Evolutionary conservation across 2,797 vertebrate species (phyloP), one percentile per base, ranked within the genome.

Genomic region (Mallotus villosus): DNA sequence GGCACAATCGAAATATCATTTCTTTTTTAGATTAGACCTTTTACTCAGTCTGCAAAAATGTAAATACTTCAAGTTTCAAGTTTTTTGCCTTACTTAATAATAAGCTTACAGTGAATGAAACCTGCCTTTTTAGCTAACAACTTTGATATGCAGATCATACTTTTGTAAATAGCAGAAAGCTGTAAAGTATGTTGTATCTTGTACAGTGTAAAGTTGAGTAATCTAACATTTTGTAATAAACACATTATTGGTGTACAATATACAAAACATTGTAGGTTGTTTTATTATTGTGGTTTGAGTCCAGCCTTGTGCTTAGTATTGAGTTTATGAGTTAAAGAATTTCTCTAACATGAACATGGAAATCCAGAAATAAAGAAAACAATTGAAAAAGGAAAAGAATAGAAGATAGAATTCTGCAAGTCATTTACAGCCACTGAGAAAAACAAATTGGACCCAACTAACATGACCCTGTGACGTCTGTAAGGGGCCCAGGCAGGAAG

Each of bases 151-250:
- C 90, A 91, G 90, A 92, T 88, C 84, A 81, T 85, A 85, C 79
- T 76, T 90, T 89, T 93, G 92, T 93, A 93, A 89, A 92, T 90
- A 92, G 87, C 86, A 81, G 90, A 89, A 90, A 84, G 83, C 85
- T 91, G 85, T 89, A 90, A 89, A 90, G 83, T 86, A 88, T 90
- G 88, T 90, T 88, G 87, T 89, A 90, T 90, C 89, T 88, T 93
- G 92, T 93, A 92, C 90, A 91, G 90, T 91, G 87, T 90, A 89
- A 91, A 92, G 89, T 85, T 91, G 87, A 87, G 85, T 91, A 90
- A 90, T 91, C 89, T 78, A 91, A 85, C 88, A 91, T 93, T 93
- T 94, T 93, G 86, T 93, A 93, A 93, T 92, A 92, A 93, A 93
- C 82, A 90, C 82, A 87, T 87, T 88, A 90, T 91, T 93, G 89